A percentile compares a stretch with the other conserved stretches of the same genome.
Evolutionary conservation across 2,113 vertebrate species (phyloP).

Genomic region (Psophia crepitans): DNA sequence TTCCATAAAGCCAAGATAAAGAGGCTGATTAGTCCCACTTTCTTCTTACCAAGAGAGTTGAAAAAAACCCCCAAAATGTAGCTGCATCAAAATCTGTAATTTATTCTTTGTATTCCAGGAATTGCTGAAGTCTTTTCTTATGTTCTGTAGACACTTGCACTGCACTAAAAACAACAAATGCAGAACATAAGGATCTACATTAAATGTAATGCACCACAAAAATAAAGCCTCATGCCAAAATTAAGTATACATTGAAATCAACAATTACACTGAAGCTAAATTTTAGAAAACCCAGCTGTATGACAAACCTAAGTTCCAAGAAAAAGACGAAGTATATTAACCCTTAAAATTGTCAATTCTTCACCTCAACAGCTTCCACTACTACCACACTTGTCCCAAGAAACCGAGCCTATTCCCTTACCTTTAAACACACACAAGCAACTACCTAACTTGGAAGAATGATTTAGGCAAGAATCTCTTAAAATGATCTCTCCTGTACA

Average conservation of each 20-base stretch:
- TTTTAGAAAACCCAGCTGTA: background rate
- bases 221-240: constrained; percentile 60
- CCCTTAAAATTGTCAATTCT: background rate
- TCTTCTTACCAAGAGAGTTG: constrained; percentile 63
- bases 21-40: constrained; percentile 65
- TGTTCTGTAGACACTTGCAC: constrained; percentile 92
- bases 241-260: constrained; percentile 28
- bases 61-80: background rate
- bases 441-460: background rate
- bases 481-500: background rate
- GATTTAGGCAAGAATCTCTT: background rate
- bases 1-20: constrained; percentile 65
- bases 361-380: background rate
- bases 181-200: constrained; percentile 63
- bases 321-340: background rate
- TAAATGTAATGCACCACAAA: constrained; percentile 48
- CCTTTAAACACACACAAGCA: background rate
- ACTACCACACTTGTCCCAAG: background rate
- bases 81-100: constrained; percentile 58
- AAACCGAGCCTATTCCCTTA: background rate
- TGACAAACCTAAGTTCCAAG: background rate
- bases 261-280: background rate
- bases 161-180: constrained; percentile 81
- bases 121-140: constrained; percentile 93
- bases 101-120: constrained; percentile 95